Base-by-base conservation (phyloP, 1,140 invertebrate genomes). In the Argopecten irradians region DNA sequence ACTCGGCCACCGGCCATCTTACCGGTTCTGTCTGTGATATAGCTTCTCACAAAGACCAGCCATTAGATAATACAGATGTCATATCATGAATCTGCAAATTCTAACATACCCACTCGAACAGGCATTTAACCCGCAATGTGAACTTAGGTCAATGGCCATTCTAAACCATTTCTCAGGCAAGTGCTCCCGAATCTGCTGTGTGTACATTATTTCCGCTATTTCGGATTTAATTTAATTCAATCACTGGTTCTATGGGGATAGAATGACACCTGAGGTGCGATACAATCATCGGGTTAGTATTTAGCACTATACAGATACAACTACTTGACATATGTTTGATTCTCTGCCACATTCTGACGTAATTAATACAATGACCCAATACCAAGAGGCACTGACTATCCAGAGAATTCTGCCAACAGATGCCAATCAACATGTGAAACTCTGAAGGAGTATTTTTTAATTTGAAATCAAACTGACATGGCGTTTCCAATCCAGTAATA, bases 131-230 rank as follows among this genome's bases (percentile, higher is more conserved):
- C 55, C 55, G 2, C 55, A 71, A n/a, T 28, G n/a, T 1, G 7
- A 71, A n/a, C 5, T 71, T 11, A 11, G n/a, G 22, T 71, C 8
- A 28, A 7, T 71, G 55, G n/a, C n/a, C 7, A 71, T 5, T 8
- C 36, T 39, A 39, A 5, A 39, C 36, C 36, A 13, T 39, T 13
- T 39, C 36, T 13, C 36, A 5, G 5, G 13, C 36, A 39, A 39
- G 36, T 39, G 36, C 5, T 39, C 13, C 36, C 5, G 5, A 5
- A 39, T 46, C 14, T 2, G 2, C 2, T 11, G 43, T 19, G 55
- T 71, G 28, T n/a, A 28, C n/a, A 71, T 71, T 71, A 71, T 71
- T 71, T 71, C 55, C 55, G 55, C 55, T 28, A 71, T 71, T 71
- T 71, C 0, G 5, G 0, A 5, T 71, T 71, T n/a, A n/a, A n/a